Conservation (phyloP, 2,797 vertebrate species). For the Buphagus erythrorhynchus region DNA sequence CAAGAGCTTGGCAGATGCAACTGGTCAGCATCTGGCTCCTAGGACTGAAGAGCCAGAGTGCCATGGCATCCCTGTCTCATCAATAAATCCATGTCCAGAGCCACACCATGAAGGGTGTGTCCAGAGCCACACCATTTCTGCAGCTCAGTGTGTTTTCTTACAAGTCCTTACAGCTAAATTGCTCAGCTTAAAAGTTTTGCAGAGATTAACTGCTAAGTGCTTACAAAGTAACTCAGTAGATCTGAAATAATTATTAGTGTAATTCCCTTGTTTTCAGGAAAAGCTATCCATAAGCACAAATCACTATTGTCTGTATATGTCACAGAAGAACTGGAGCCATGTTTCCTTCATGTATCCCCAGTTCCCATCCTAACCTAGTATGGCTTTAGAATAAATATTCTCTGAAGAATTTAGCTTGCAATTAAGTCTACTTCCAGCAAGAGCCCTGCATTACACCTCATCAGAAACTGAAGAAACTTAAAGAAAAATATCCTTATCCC, state of each 20-base stretch:
- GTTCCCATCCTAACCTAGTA: background rate
- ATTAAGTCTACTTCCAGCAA: background rate
- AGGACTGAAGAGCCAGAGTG: background rate
- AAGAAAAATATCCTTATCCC: background rate
- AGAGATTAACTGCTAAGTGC: background rate
- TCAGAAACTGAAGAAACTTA: background rate
- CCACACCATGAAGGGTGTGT: background rate
- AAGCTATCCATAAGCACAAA: background rate
- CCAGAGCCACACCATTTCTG: background rate
- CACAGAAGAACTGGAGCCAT: background rate
- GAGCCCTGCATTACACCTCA: background rate
- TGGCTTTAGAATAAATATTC: background rate
- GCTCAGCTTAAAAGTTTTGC: background rate
- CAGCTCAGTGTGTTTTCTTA: background rate
- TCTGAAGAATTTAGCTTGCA: background rate
- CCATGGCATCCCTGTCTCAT: background rate
- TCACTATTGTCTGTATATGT: background rate
- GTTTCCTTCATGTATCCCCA: background rate
- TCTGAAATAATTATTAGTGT: background rate
- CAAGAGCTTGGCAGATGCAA: background rate
- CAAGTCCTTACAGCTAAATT: background rate
- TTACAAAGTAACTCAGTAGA: background rate
- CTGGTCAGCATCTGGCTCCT: background rate
- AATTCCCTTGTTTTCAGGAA: background rate
- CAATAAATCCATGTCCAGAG: background rate